A percentile compares a stretch with the other conserved stretches of the same genome.
phyloP scores from a whole-genome alignment of 2,888 invertebrate species.

The Limnephilus rhombicus region DNA sequence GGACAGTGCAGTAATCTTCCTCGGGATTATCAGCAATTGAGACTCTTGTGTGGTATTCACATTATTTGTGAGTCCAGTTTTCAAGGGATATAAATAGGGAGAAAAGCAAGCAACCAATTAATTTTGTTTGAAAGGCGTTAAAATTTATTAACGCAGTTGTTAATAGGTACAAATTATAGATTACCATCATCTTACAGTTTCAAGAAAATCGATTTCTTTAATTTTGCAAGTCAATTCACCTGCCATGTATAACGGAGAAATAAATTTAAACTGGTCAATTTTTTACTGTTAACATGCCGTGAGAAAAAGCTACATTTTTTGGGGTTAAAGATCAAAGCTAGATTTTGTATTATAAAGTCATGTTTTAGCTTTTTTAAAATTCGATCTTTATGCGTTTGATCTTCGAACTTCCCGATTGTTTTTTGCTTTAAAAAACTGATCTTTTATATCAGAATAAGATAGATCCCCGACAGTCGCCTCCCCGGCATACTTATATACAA shows the following conservation, averaged over 20 bases:
- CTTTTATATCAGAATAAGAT: neutral
- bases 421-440: neutral
- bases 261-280: neutral
- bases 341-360: neutral
- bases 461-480: too few species aligned
- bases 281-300: neutral
- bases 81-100: too few species aligned
- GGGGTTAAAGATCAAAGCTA: neutral
- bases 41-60: too few species aligned
- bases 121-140: too few species aligned
- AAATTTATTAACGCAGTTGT: neutral
- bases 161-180: neutral
- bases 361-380: neutral
- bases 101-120: too few species aligned
- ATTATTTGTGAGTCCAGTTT: too few species aligned
- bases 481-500: too few species aligned
- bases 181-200: neutral
- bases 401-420: neutral
- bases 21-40: too few species aligned
- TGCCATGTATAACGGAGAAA: neutral
- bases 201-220: neutral
- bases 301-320: neutral
- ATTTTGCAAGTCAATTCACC: neutral
- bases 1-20: too few species aligned
- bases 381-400: neutral